Evolutionary conservation across 2,888 invertebrate species (phyloP), one percentile per base, ranked within the genome.

Genomic region (Panzeria rudis): DNA sequence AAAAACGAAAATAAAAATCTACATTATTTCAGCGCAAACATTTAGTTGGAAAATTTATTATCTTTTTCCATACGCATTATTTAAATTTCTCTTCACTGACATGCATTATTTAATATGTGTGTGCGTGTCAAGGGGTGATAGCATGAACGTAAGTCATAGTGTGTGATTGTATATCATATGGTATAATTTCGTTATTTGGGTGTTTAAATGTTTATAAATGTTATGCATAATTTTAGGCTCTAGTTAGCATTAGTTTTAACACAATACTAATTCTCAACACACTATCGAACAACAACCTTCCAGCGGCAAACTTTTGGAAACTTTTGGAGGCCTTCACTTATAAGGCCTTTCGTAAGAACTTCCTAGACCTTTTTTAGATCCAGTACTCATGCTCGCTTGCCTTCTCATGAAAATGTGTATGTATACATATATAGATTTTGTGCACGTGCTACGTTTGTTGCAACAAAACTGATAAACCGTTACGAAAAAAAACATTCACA

Each of bases 191-290:
- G 23, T 50, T 62, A 29, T 20, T 32, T 47, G 23, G 50, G 15
- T 41, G 44, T 56, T 56, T n/a, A 77, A 73, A 78, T 32, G 41
- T 75, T 20, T 86, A 84, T 86, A 86, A 62, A 87, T 86, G 88
- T 87, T 83, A 86, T 87, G 88, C 88, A 88, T 88, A 88, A 89
- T 89, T 90, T 89, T 85, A 87, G 89, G 83, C 84, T 82, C 64
- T 86, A 86, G 62, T 82, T 85, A 66, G 66, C 80, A 76, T 52
- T 68, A 44, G 54, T 61, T 81, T 81, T 61, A 54, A 47, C 41
- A 62, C 61, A 73, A 72, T 54, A 38, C 15, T 9, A 25, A 25
- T 44, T 47, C 38, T 0, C 35, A 56, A 23, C 15, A 13, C 52
- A 38, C 54, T 11, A 9, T 7, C 1, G n/a, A n/a, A n/a, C n/a